Evolutionary conservation across 2,113 vertebrate genomes (phyloP), one percentile per base, ranked within the genome.

Genomic region (Polyodon spathula): DNA sequence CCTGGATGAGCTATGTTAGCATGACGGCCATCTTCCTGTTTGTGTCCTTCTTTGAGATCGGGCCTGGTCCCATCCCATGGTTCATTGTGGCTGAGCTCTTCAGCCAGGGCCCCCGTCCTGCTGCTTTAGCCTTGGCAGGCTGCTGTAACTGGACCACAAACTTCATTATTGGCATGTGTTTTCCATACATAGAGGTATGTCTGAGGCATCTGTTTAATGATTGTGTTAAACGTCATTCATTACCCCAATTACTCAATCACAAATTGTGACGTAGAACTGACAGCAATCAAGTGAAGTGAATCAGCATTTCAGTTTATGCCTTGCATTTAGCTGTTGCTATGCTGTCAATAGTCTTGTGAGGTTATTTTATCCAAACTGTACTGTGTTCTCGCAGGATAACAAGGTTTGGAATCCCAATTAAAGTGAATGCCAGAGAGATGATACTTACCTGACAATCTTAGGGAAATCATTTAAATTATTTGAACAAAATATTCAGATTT

Each of bases 31-130:
- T 96, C 72, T 98, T 98, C 77, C 81, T 96, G 63, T 97, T 97
- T 0, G 93, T 98, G 66, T 88, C 86, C 56, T 97, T 97, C 84
- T 98, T 98, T 60, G 96, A 98, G 81, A 88, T 98, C 0, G 96
- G 96, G 1, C 96, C 96, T 0, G 96, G 96, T 40, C 96, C 95
- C 1, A 98, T 98, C 65, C 93, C 96, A 4, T 98, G 95, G 95
- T 98, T 98, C 54, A 96, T 98, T 0, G 96, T 96, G 8, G 94
- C 95, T 0, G 96, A 98, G n/a, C 76, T 97, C 41, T 98, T 98
- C 85, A 95, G 93, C 58, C 96, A 98, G 75, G 95, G 93, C n/a
- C 91, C 96, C 0, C 91, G 96, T 0, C 92, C 95, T 0, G 89
- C 94, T 0, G 96, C 96, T 53, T 85, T 98, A 0, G 92, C 95